Base-by-base conservation (phyloP, 2,113 vertebrate genomes). In the Colinus virginianus region DNA sequence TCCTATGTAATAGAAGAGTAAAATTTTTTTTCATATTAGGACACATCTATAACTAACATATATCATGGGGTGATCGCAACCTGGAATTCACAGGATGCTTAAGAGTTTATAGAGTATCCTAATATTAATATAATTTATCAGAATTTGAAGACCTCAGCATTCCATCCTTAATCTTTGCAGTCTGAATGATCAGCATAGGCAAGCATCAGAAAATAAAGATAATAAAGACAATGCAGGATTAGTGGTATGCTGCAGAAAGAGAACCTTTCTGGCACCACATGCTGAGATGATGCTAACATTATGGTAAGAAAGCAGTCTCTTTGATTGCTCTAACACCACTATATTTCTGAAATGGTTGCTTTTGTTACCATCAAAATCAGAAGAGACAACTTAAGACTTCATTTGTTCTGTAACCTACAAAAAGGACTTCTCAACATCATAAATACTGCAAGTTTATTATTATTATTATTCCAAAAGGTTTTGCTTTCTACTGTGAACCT, bases 311-410 rank as follows among this genome's bases (percentile, higher is more conserved):
- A 97, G 88, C 90, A 94, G 93, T 68, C 93, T 92, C 95, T 96
- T 83, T 96, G 97, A 98, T 96, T 97, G 86, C 96, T 94, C 93
- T 94, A 93, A 96, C 87, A 95, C 90, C 90, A 84, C 45, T 94
- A 68, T 91, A 95, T 96, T 96, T 93, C 96, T 96, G 80, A 97
- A 96, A 83, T 79, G 68, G 86, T 93, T 92, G 92, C 93, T 97
- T 94, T 96, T 78, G 87, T 90, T 95, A 71, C 91, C 70, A 95
- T 95, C 96, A 96, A 97, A 96, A 94, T 96, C 90, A 95, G 88
- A 79, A 94, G 59, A 83, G 80, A 83, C 79, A 96, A 95, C 94
- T 95, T 94, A 89, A 93, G 92, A 94, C 81, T 96, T 96, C 6
- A 6, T 93, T 96, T 96, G 77, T 95, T 93, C 87, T 90, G 51